A percentile compares a stretch with the other conserved stretches of the same genome.
Evolutionary conservation across 2,888 invertebrate species (phyloP).

Genomic region (Melinopterus prodromus): DNA sequence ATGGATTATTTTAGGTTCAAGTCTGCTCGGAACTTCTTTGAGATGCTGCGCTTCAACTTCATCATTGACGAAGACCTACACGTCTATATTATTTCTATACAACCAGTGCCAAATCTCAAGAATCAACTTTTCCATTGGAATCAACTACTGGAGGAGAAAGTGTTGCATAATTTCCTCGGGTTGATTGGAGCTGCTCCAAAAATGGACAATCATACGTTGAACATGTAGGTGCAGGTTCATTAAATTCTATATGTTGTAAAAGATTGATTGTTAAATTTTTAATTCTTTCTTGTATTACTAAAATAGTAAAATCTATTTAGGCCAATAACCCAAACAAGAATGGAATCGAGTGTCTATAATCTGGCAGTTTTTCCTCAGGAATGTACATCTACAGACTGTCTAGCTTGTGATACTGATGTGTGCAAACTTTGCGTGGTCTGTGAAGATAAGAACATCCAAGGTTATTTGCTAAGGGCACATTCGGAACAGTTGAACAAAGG

Average conservation of each 20-base stretch:
- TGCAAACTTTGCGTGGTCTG: not conserved
- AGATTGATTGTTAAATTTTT: not conserved
- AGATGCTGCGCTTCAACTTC: conserved; percentile 6
- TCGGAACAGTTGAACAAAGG: conserved; percentile 14
- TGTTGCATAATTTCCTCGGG: not conserved
- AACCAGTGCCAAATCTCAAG: not conserved
- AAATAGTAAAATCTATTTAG: not conserved
- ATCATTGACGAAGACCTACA: not conserved
- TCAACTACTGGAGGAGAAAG: not conserved
- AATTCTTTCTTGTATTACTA: too few species aligned
- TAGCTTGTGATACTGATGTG: not conserved
- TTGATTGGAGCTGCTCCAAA: conserved; percentile 8
- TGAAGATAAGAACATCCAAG: not conserved
- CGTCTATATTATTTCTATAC: not conserved
- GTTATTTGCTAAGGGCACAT: not conserved
- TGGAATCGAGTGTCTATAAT: not conserved
- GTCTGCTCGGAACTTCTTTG: conserved; percentile 7
- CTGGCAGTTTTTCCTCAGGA: conserved; percentile 10
- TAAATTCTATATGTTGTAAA: not conserved
- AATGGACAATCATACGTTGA: not conserved
- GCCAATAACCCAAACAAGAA: not conserved
- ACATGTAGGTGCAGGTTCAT: conserved; percentile 4
- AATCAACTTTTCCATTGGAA: not conserved
- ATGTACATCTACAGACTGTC: not conserved
- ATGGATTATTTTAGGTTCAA: not conserved